Evolutionary conservation across 2,888 invertebrate species (phyloP).

Genomic region (Notodonta ziczac): DNA sequence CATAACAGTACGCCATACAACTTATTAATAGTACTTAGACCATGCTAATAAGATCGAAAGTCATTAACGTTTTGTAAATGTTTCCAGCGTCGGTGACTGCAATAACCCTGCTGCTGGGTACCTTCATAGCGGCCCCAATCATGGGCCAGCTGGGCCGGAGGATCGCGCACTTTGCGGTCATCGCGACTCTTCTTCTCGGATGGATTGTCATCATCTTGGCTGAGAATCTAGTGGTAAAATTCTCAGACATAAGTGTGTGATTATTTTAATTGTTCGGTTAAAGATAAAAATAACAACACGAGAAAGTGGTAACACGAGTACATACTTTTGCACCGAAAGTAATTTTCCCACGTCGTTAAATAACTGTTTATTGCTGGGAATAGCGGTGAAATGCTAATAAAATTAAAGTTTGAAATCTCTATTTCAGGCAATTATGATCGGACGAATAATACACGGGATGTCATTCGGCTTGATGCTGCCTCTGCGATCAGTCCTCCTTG

Average conservation of each 20-base stretch:
- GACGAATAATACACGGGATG: slow-evolving; percentile 66
- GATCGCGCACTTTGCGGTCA: slow-evolving; percentile 70
- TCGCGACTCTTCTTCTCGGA: slow-evolving; percentile 71
- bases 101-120: slow-evolving; percentile 50
- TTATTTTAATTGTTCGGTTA: no score
- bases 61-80: background rate
- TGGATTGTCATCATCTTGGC: slow-evolving; percentile 78
- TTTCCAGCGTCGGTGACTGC: slow-evolving; percentile 52
- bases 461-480: slow-evolving; percentile 80
- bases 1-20: no score
- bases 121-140: slow-evolving; percentile 54
- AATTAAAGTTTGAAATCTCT: no score
- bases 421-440: slow-evolving; percentile 56
- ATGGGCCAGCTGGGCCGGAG: slow-evolving; percentile 81
- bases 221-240: slow-evolving; percentile 43
- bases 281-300: no score
- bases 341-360: background rate
- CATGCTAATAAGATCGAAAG: no score
- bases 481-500: slow-evolving; percentile 77
- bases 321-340: no score
- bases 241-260: background rate
- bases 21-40: no score
- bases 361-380: background rate
- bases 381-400: background rate
- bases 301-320: no score